These are phyloP conservation scores for Sinelater perroti DNA, from an alignment of 2,888 invertebrate species.

Conservation along the genomic window DNA sequence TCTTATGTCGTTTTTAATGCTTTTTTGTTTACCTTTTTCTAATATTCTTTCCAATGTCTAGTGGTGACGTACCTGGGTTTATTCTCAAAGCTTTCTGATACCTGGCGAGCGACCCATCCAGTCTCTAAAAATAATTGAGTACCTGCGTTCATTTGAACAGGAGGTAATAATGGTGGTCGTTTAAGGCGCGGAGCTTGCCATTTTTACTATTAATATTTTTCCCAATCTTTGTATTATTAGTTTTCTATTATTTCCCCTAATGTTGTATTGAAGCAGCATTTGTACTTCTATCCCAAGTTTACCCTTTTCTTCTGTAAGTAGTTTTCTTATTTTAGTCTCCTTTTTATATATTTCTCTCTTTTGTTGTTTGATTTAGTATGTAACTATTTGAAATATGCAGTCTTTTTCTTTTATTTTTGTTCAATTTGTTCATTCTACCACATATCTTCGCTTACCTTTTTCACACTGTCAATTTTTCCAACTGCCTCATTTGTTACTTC, in stretches of 20 bases:
- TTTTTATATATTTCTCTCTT: background rate
- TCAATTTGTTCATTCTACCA: slow-evolving; percentile 11
- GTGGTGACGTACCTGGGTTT: too few relatives aligned
- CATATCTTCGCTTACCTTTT: background rate
- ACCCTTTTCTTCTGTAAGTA: slow-evolving; percentile 3
- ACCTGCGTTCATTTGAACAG: too few relatives aligned
- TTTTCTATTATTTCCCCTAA: too few relatives aligned
- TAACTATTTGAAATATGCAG: background rate
- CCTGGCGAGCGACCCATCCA: too few relatives aligned
- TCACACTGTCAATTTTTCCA: background rate
- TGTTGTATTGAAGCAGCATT: background rate
- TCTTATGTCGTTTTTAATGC: slow-evolving; percentile 7
- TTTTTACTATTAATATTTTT: too few relatives aligned
- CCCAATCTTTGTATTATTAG: too few relatives aligned
- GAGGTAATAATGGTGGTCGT: too few relatives aligned
- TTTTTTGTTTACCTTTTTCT: too few relatives aligned
- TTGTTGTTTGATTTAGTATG: background rate
- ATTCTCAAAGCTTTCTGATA: too few relatives aligned
- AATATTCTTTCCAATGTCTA: too few relatives aligned
- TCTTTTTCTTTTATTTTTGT: background rate
- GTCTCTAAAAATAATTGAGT: too few relatives aligned
- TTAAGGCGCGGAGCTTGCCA: too few relatives aligned
- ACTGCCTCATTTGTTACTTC: background rate
- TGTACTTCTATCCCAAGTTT: slow-evolving; percentile 1
- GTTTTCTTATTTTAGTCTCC: background rate